Evolutionary conservation across 2,888 invertebrate genomes (phyloP), one percentile per base, ranked within the genome.

Genomic region (Phlogophora meticulosa): DNA sequence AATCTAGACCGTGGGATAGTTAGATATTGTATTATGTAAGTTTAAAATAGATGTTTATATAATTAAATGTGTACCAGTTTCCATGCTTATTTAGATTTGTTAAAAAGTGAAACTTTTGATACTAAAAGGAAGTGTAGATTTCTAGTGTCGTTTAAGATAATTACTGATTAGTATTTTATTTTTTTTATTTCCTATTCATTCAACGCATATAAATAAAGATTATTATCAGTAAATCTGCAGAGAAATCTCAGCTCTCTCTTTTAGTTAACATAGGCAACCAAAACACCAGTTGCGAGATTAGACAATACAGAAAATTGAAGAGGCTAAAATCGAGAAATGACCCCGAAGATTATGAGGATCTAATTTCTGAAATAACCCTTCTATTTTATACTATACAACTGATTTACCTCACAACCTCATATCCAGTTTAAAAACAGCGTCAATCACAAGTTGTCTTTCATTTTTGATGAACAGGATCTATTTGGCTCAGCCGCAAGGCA

Each of bases 1-100:
- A 9, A 36, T 70, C 7, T 48, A 53, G 13, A 22, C 22, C 53
- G 57, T 70, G 52, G 9, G 48, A 32, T 1, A 36, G 15, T 15
- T 36, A n/a, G 1, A 45, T 13, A 52, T 9, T 22, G 9, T n/a
- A 1, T 28, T 65, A 38, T 32, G 5, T 42, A 61, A 42, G 5
- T 0, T 7, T 49, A 57, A 11, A 13, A 3, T 11, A 11, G 28
- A 11, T n/a, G 11, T 49, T 49, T 49, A 24, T 28, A 4, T 49
- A 13, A 11, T 49, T 17, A 32, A 32, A 13, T 34, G 17, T 17
- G 49, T 51, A 13, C 9, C 32, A 51, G 22, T 46, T 46, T 46
- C 46, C 13, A 22, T 13, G 22, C 22, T 43, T 0, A 2, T 45
- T 1, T 32, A 32, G 13, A 32, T 13, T 0, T 28, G 32, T 11